Conservation (phyloP, 2,113 vertebrate species). For the Echinops telfairi region DNA sequence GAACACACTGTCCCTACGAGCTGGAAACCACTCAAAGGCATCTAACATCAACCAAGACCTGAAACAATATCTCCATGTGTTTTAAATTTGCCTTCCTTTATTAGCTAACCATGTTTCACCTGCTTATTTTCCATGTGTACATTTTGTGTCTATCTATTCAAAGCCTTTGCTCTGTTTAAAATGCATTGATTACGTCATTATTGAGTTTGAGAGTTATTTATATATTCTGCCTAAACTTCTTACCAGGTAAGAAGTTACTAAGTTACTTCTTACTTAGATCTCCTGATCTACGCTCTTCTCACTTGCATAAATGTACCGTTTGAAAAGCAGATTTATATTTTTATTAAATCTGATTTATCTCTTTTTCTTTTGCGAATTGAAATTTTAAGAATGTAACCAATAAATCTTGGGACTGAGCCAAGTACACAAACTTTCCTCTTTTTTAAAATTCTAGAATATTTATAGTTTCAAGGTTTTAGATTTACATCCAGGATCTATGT, state of each 20-base stretch:
- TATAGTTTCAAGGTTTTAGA: background rate
- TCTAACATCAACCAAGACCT: background rate
- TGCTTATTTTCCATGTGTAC: background rate
- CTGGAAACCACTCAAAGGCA: background rate
- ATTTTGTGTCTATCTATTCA: slow-evolving; percentile 8
- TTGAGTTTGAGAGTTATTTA: background rate
- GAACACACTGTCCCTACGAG: background rate
- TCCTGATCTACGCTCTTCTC: background rate
- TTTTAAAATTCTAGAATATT: background rate
- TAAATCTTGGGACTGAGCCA: background rate
- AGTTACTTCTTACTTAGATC: background rate
- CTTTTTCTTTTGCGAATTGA: background rate
- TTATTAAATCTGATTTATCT: background rate
- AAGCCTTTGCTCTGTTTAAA: background rate
- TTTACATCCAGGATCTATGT: background rate
- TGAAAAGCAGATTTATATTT: slow-evolving; percentile 1
- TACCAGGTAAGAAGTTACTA: background rate
- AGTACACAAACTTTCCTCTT: background rate
- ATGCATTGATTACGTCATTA: background rate
- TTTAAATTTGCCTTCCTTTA: no score
- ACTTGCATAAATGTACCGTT: background rate
- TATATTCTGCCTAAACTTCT: background rate
- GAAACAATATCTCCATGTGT: no score
- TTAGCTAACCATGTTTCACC: background rate
- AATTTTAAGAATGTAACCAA: background rate